Conservation (phyloP, 2,888 invertebrate species). For the Chymomyza amoena region DNA sequence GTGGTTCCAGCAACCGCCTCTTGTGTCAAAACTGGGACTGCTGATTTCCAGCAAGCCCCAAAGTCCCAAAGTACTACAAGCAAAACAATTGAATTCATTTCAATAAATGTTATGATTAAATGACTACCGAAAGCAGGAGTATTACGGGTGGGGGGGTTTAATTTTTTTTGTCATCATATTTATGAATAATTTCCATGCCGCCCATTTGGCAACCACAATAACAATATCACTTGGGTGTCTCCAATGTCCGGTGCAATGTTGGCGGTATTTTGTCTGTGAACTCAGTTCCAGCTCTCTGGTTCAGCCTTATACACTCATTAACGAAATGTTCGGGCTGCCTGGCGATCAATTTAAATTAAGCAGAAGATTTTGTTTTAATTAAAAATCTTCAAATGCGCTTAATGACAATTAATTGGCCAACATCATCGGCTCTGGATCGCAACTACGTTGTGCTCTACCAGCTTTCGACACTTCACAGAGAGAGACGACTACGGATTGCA, state of each 20-base stretch:
- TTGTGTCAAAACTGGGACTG: slow-evolving; percentile 67
- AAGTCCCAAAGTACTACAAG: slow-evolving; percentile 7
- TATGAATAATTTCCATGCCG: background rate
- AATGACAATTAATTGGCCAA: slow-evolving; percentile 72
- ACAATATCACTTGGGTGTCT: background rate
- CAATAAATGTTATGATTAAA: slow-evolving; percentile 49
- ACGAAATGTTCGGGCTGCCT: slow-evolving; percentile 27
- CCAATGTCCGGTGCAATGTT: background rate
- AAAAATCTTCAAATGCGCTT: slow-evolving; percentile 74
- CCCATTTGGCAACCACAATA: background rate
- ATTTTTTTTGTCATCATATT: background rate
- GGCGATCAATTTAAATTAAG: slow-evolving; percentile 73
- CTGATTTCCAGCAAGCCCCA: slow-evolving; percentile 52
- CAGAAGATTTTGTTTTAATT: slow-evolving; percentile 71
- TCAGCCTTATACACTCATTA: slow-evolving; percentile 38
- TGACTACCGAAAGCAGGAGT: no score
- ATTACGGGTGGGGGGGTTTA: background rate
- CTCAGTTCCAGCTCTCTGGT: background rate
- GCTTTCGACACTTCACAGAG: slow-evolving; percentile 34
- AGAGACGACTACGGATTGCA: slow-evolving; percentile 31
- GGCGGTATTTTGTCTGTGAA: slow-evolving; percentile 2
- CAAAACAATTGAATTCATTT: slow-evolving; percentile 61
- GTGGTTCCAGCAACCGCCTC: slow-evolving; percentile 53
- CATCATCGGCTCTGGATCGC: slow-evolving; percentile 51
- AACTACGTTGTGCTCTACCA: slow-evolving; percentile 14